Base-by-base conservation (phyloP, 92 coral and sea anemone species). In the Blastomussa wellsi region DNA sequence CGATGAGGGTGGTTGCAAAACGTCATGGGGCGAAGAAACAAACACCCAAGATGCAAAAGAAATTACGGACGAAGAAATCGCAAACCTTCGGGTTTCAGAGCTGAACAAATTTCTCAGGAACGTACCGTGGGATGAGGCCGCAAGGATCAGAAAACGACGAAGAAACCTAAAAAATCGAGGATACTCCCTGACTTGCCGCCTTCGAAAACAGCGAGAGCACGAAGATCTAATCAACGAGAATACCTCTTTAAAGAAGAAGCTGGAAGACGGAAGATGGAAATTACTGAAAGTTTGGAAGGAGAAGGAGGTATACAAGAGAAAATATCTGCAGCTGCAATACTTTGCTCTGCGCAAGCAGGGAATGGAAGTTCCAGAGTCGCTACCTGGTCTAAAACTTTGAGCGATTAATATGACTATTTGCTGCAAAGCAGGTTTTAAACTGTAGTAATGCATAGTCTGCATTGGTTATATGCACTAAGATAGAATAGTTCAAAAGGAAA, bases 101-200 rank as follows among this genome's bases (percentile, higher is more conserved):
- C 76, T 93, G 17, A 93, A 93, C 57, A 64, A 32, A 42, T 49
- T 29, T 3, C 79, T 93, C 22, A 85, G 90, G 4, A 84, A 79
- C n/a, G 24, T 74, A 19, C 86, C 94, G 3, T 82, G 62, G n/a
- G 86, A 88, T 5, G 77, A 72, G 20, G 91, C 86, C 5, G 71
- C 52, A 14, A 68, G 55, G 10, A 83, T 88, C 49, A 78, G 91
- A 67, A 83, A 80, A 62, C 85, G 88, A n/a, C 86, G 96, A 20
- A 48, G 96, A n/a, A 91, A 89, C 62, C 79, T 93, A 38, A 93
- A 93, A 68, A 93, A 93, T 71, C 82, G 96, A 19, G 89, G 88
- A 9, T 93, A 93, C 72, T 92, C 96, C 57, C 87, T 90, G 28
- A 86, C 78, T 49, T 93, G 96, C 84, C 87, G 96, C 13, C 64